Percentiles rank a stretch among this genome's conserved stretches.
Evolutionary conservation across 1,140 invertebrate genomes (phyloP).

Genomic region (Zaprionus vittiger): DNA sequence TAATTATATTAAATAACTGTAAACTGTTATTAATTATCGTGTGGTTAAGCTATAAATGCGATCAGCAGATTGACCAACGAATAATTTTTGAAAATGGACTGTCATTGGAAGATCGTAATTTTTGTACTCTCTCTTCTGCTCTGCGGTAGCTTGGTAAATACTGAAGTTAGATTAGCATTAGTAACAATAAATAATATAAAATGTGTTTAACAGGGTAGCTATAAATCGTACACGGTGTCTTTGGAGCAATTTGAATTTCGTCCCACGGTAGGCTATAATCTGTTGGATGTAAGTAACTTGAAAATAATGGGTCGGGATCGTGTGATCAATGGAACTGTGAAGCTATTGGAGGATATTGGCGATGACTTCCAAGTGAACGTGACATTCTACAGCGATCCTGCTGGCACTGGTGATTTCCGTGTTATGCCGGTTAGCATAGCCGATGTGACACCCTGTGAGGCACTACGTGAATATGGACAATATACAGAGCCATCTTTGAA

Average conservation of each 20-base stretch:
- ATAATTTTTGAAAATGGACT: background rate
- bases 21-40: background rate
- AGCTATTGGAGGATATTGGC: background rate
- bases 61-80: background rate
- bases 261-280: too few species aligned
- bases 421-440: constrained; percentile 3
- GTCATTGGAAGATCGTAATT: background rate
- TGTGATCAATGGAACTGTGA: constrained; percentile 17
- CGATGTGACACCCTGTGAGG: background rate
- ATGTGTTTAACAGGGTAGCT: background rate
- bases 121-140: background rate
- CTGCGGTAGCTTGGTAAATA: background rate
- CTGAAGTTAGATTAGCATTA: background rate
- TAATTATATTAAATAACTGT: background rate
- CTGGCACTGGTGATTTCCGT: constrained; percentile 9
- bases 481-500: background rate
- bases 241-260: background rate
- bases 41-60: background rate
- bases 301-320: constrained; percentile 19
- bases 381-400: background rate
- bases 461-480: background rate
- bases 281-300: background rate
- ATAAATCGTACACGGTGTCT: background rate
- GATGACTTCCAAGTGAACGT: background rate
- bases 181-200: background rate